Base-by-base conservation (phyloP, 2,113 vertebrate species). In the Nycticebus coucang region DNA sequence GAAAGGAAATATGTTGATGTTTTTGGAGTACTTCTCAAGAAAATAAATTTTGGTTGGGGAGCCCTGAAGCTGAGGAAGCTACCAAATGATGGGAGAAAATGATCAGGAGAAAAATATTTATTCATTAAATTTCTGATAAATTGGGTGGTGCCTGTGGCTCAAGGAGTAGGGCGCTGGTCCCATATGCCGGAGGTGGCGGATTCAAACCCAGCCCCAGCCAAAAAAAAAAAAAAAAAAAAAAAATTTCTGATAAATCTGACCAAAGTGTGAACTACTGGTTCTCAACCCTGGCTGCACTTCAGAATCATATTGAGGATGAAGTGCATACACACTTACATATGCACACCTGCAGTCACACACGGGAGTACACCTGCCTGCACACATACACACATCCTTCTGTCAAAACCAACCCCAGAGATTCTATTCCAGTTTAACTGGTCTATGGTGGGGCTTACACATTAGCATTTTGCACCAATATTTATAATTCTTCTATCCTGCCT, bases 21-120 rank as follows among this genome's bases (percentile, higher is more conserved):
- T 66, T 85, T 74, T n/a, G 62, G n/a, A 64, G 60, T 50, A 59
- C 71, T 69, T 95, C 41, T 81, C 74, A 84, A 59, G 14, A 30
- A 53, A 82, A 11, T 0, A 74, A 24, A 5, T 83, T 93, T 92
- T 60, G 2, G 9, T 17, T 79, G 41, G 7, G n/a, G 1, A 89
- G 1, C 2, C 24, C 33, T 66, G 15, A 87, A 45, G 1, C 14
- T 83, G 18, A 93, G 66, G 11, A 50, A 41, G 13, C 57, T 0
- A 12, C 18, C 53, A 75, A n/a, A 33, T 2, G 5, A 7, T n/a
- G 33, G 9, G 22, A 24, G 74, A 4, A 72, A 62, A 4, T 87
- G 10, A 6, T 45, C 7, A 60, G 7, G 24, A 19, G 10, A 50
- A 2, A 79, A 8, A 72, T 0, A 33, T 64, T 41, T 60, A 14